These are phyloP conservation scores for Okapia johnstoni DNA, from an alignment of 2,113 vertebrate genomes.

Conservation along the genomic window DNA sequence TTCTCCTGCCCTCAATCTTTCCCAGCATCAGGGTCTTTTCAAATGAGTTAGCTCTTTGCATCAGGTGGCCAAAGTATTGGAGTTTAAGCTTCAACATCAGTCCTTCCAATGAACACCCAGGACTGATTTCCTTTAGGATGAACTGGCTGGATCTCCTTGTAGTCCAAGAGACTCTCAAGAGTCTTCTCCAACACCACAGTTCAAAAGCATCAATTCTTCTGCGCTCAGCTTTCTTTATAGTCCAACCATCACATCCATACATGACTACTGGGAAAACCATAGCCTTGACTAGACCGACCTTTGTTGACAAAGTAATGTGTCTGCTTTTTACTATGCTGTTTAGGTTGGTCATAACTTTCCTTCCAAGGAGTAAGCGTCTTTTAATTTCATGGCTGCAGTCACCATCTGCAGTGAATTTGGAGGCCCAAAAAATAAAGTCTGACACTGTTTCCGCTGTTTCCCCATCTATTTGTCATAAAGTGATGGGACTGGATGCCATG, in stretches of 20 bases:
- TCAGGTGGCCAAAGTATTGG: neutral
- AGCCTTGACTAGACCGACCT: too few relatives aligned
- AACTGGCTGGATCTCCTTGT: neutral
- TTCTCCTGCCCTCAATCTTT: neutral
- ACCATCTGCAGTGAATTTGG: neutral
- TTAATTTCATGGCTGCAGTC: neutral
- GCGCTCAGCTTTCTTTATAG: too few relatives aligned
- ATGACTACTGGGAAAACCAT: too few relatives aligned
- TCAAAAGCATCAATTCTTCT: too few relatives aligned
- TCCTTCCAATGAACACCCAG: neutral
- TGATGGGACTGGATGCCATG: neutral
- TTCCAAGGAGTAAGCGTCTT: neutral
- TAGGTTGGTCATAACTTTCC: neutral
- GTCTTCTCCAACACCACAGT: neutral
- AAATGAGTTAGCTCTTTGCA: accelerated
- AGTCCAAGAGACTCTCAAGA: neutral
- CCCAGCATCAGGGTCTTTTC: neutral
- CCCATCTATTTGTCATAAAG: neutral
- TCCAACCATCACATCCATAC: too few relatives aligned
- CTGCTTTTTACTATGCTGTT: too few relatives aligned
- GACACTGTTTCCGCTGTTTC: neutral
- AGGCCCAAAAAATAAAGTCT: accelerated
- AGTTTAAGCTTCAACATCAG: neutral
- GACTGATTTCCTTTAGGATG: neutral
- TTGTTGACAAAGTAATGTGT: too few relatives aligned